phyloP scores from a whole-genome alignment of 2,113 vertebrate genomes.

The Salvator merianae region DNA sequence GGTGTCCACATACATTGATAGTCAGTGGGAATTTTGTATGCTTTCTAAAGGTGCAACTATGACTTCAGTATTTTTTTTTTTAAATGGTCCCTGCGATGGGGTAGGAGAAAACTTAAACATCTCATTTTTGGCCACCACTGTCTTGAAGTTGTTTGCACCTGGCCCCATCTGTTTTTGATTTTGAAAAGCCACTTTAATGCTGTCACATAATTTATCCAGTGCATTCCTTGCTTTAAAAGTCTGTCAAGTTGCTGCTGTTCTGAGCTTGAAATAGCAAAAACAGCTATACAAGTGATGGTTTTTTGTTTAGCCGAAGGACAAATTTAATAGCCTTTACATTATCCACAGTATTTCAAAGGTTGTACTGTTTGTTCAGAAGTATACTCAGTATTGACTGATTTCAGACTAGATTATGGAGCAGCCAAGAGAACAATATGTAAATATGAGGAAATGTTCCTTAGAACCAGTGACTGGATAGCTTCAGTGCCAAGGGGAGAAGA shows the following conservation, averaged over 20 bases:
- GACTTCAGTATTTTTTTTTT: too few species aligned
- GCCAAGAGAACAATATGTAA: not conserved
- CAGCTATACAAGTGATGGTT: not conserved
- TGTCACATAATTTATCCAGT: not conserved
- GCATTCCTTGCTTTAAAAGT: not conserved
- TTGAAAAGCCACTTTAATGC: not conserved
- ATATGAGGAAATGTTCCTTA: slow-evolving; percentile 2
- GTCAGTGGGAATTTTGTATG: not conserved
- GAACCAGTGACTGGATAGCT: not conserved
- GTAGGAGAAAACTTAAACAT: not conserved
- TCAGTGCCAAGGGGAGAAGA: too few species aligned
- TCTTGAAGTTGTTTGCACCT: not conserved
- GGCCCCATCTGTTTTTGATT: not conserved
- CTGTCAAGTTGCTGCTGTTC: not conserved
- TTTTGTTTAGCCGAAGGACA: not conserved
- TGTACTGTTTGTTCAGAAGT: not conserved
- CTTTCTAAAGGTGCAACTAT: too few species aligned
- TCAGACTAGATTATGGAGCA: not conserved
- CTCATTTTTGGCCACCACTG: not conserved
- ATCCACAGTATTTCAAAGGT: not conserved
- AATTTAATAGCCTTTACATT: not conserved
- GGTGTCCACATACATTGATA: not conserved
- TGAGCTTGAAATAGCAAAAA: not conserved
- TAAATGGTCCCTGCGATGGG: too few species aligned
- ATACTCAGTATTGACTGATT: slow-evolving; percentile 10